A percentile compares a stretch with the other conserved stretches of the same genome.
These are phyloP conservation scores for Chaetorhynchus papuensis DNA, from an alignment of 2,113 vertebrate genomes.

Conservation along the genomic window DNA sequence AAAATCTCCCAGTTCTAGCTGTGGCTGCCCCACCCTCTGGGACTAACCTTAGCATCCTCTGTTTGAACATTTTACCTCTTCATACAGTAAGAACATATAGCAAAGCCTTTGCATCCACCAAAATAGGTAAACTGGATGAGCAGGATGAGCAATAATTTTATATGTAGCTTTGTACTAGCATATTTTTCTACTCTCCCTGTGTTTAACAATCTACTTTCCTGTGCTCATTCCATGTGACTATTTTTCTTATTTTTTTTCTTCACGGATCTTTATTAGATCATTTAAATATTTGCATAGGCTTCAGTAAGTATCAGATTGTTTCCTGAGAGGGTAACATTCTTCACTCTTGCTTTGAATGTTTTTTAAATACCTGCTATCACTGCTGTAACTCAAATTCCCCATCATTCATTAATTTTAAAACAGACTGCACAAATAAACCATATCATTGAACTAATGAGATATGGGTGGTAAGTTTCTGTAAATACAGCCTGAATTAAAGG, in stretches of 20 bases:
- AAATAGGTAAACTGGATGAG: neutral
- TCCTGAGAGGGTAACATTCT: neutral
- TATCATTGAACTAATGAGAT: conserved; percentile 37
- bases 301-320: neutral
- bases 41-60: neutral
- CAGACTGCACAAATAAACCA: conserved; percentile 41
- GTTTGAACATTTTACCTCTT: neutral
- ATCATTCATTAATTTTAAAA: conserved; percentile 31
- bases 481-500: conserved; percentile 44
- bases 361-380: conserved; percentile 10
- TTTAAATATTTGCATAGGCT: neutral
- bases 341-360: neutral
- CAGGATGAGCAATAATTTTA: neutral
- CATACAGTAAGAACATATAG: neutral
- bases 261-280: neutral
- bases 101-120: neutral
- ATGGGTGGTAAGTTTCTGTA: conserved; percentile 34
- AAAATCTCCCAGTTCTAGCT: neutral
- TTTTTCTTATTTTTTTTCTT: neutral
- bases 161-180: neutral
- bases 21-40: neutral
- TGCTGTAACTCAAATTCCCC: neutral
- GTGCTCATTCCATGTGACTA: neutral
- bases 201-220: neutral
- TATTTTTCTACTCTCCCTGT: neutral